Percentiles rank a stretch among this genome's conserved stretches.
Evolutionary conservation across 53 echinoderm and acorn worm genomes (phyloP).

Genomic region (Mesocentrotus franciscanus): DNA sequence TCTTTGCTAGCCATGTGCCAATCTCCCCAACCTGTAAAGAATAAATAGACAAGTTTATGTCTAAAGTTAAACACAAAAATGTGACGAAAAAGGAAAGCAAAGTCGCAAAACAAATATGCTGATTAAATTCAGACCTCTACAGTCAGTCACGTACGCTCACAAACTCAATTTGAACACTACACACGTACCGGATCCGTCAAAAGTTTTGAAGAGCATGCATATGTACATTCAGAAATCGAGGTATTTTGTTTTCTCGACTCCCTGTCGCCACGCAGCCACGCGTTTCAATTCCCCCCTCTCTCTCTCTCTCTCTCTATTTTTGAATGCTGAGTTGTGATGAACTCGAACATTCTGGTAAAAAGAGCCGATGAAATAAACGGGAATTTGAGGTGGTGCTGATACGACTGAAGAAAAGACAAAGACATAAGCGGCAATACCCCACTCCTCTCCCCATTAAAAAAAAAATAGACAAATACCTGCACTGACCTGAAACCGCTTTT

Average conservation of each 20-base stretch:
- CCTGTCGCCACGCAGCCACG: constrained; percentile 35
- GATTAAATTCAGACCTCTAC: neutral
- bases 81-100: neutral
- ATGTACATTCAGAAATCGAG: constrained; percentile 11
- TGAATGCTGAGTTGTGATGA: neutral
- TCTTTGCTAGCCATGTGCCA: neutral
- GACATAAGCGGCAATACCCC: too few relatives aligned
- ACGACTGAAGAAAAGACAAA: too few relatives aligned
- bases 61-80: neutral
- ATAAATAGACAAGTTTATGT: neutral
- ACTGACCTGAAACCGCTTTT: too few relatives aligned
- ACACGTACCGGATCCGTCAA: constrained; percentile 21
- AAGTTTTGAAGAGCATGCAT: constrained; percentile 20
- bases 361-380: neutral
- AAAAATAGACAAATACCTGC: too few relatives aligned
- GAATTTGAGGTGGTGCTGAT: too few relatives aligned
- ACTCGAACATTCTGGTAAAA: neutral
- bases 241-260: constrained; percentile 29
- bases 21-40: neutral
- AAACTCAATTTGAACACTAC: neutral
- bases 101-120: neutral
- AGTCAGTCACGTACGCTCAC: neutral
- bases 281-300: neutral
- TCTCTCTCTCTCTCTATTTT: too few relatives aligned
- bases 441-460: too few relatives aligned